phyloP scores from a whole-genome alignment of 2,113 vertebrate species.

The Asarcornis scutulata region DNA sequence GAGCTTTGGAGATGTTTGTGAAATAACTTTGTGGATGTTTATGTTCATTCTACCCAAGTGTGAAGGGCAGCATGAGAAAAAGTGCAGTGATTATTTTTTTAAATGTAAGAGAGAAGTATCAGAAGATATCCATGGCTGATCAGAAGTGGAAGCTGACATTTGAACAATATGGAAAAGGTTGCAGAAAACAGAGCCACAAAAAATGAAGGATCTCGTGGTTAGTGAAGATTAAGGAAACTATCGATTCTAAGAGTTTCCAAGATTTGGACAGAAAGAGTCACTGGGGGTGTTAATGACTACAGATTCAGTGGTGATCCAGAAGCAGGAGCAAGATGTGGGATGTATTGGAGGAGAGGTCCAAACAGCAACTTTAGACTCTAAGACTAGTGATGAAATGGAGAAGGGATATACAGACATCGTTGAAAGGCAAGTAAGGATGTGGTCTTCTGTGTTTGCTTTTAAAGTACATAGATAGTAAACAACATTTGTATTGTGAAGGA shows the following conservation, averaged over 20 bases:
- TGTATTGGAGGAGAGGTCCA: neutral
- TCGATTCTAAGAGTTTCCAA: neutral
- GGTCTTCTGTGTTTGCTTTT: neutral
- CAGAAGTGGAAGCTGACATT: neutral
- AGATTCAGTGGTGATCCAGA: neutral
- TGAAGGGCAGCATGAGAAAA: neutral
- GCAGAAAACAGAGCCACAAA: neutral
- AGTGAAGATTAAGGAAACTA: neutral
- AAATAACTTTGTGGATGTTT: neutral
- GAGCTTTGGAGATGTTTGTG: neutral
- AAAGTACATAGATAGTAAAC: neutral
- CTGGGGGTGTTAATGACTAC: neutral
- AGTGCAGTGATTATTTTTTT: too few relatives aligned
- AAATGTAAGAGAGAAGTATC: neutral
- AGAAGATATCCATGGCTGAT: neutral
- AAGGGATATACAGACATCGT: neutral
- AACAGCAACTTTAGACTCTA: neutral
- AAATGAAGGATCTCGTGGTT: neutral
- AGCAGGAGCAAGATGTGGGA: neutral
- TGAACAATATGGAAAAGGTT: neutral
- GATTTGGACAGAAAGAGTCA: neutral
- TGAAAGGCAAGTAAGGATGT: fast-evolving
- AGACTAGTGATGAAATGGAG: neutral
- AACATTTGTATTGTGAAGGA: neutral
- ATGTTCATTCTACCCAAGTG: neutral